Evolutionary conservation across 2,797 vertebrate species (phyloP).

Genomic region (Poecilia velifera): DNA sequence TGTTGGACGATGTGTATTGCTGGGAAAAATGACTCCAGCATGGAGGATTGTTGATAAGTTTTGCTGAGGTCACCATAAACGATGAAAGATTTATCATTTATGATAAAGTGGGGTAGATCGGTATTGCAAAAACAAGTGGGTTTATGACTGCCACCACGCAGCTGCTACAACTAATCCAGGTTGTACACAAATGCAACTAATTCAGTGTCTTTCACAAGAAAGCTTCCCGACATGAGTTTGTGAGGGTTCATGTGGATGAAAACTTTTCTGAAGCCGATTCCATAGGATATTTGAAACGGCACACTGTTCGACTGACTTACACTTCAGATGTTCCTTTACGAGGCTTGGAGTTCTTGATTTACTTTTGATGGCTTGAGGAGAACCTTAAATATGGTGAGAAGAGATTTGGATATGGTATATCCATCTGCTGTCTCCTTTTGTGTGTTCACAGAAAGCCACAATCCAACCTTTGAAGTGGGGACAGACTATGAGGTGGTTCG

Average conservation of each 20-base stretch:
- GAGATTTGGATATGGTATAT: neutral
- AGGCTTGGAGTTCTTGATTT: neutral
- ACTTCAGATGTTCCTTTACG: neutral
- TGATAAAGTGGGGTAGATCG: too few species aligned
- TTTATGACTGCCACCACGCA: too few species aligned
- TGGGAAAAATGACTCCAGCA: neutral
- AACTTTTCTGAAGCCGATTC: neutral
- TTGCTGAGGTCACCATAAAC: too few species aligned
- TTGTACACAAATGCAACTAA: too few species aligned
- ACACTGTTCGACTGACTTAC: neutral
- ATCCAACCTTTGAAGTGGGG: slow-evolving; percentile 43
- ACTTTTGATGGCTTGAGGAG: neutral
- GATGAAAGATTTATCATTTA: too few species aligned
- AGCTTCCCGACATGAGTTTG: too few species aligned
- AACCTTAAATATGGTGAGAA: neutral
- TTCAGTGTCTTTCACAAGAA: too few species aligned
- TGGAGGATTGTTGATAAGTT: neutral
- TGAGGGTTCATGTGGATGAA: too few species aligned
- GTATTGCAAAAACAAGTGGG: too few species aligned
- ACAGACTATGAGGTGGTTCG: slow-evolving; percentile 77
- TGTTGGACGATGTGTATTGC: neutral
- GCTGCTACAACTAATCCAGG: too few species aligned
- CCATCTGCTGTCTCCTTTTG: neutral
- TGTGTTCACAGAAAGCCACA: slow-evolving; percentile 64
- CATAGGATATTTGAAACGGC: neutral